Percentiles rank a stretch among this genome's conserved stretches.
phyloP scores from a whole-genome alignment of 2,113 vertebrate species.

The Xerus inauris region DNA sequence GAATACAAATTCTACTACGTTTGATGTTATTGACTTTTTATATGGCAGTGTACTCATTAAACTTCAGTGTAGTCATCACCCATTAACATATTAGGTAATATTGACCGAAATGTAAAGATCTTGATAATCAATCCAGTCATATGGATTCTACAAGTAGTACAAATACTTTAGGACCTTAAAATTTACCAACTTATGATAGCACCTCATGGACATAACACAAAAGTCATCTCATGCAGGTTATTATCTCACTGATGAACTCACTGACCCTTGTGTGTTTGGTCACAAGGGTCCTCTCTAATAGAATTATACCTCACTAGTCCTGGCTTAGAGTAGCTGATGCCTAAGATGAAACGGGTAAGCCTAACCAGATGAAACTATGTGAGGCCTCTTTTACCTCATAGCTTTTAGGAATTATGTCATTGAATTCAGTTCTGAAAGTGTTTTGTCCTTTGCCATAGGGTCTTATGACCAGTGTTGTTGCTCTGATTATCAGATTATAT shows the following conservation, averaged over 20 bases:
- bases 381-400: not conserved
- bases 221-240: not conserved
- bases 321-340: not conserved
- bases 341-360: not conserved
- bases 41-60: slow-evolving; percentile 23
- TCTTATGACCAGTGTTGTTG: not conserved
- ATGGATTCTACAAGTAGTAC: not conserved
- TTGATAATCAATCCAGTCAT: not conserved
- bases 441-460: not conserved
- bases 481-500: not conserved
- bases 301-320: not conserved
- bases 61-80: not conserved
- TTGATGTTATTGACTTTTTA: not conserved
- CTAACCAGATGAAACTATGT: not conserved
- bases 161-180: not conserved
- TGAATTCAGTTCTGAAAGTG: not conserved
- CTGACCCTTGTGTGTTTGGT: not conserved
- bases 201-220: not conserved
- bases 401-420: not conserved
- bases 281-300: not conserved
- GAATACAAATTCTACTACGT: not conserved
- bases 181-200: not conserved
- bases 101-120: not conserved
- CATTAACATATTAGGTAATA: not conserved
- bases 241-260: not conserved